Base-by-base conservation (phyloP, 2,888 invertebrate genomes). In the Selenia dentaria region DNA sequence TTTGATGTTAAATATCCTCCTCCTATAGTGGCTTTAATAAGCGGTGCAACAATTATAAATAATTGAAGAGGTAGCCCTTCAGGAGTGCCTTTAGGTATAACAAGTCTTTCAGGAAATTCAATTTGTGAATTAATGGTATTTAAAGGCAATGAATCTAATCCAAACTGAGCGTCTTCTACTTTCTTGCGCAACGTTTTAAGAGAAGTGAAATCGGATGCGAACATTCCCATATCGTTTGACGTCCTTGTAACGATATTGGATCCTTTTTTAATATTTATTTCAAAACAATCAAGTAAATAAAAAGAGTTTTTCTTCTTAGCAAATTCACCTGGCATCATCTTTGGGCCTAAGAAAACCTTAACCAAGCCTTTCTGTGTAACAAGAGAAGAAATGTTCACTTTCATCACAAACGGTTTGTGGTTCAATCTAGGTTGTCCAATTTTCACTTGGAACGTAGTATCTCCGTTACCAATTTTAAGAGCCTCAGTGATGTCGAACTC, bases 331-430 rank as follows among this genome's bases (percentile, higher is more conserved):
- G 92, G 92, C 66, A 93, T 91, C 56, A 92, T 91, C 79, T 94
- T 95, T 2, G 95, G 95, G 45, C 94, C 95, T 24, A 95, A 71
- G 85, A 93, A 95, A 28, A 95, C 82, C 62, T 94, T 93, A 6
- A 95, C 80, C 22, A 92, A 78, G 8, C 92, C 94, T 67, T 93
- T 92, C 53, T 88, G 88, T 1, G 85, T 70, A 24, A 93, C 92
- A 28, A 93, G 89, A 14, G 94, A 92, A 10, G 91, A 86, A 25
- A 95, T 86, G 34, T 92, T 90, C 28, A 95, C 82, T 70, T 93
- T 93, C 58, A 94, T 89, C 47, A 88, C 89, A 85, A 95, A 96
- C 4, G 94, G 93, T 59, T 95, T 94, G 79, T 95, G 94, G 71
- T 93, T 95, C 38, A 96, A 82, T 63, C 95, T 93, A 44, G 91